Conservation (phyloP, 1,140 invertebrate species). For the Leucophenga varia region DNA sequence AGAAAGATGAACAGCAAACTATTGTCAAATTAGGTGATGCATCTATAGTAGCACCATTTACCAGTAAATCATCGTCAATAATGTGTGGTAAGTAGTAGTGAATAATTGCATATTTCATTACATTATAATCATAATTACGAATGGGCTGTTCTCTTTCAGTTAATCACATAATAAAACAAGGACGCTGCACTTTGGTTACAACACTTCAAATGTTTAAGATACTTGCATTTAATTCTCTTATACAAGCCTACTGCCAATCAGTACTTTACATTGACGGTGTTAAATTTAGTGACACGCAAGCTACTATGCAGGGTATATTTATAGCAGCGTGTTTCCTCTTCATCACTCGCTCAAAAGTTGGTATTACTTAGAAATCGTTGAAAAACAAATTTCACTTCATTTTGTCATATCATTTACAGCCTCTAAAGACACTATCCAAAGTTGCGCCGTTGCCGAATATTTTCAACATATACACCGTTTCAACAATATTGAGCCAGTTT, state of each 20-base stretch:
- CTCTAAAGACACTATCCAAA: constrained; percentile 88
- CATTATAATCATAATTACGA: not conserved
- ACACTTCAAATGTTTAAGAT: constrained; percentile 99
- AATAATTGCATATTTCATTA: not conserved
- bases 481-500: constrained; percentile 95
- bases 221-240: constrained; percentile 95
- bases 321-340: constrained; percentile 96
- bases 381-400: no score
- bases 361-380: no score
- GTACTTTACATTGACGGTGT: constrained; percentile 98
- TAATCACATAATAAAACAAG: constrained; percentile 99
- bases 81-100: constrained; percentile 73
- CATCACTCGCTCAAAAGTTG: constrained; percentile 95
- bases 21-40: constrained; percentile 97
- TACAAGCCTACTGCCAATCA: constrained; percentile 97
- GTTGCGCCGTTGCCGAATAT: constrained; percentile 97
- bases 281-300: constrained; percentile 96
- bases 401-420: constrained; percentile 65
- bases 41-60: constrained; percentile 98
- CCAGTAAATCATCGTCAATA: constrained; percentile 95
- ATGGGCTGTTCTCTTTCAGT: constrained; percentile 66
- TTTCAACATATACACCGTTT: constrained; percentile 96
- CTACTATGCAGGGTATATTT: constrained; percentile 91
- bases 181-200: constrained; percentile 96
- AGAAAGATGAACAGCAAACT: constrained; percentile 88